Percentiles rank a stretch among this genome's conserved stretches.
These are phyloP conservation scores for Phragmatobia fuliginosa DNA, from an alignment of 2,888 invertebrate genomes.

Conservation along the genomic window DNA sequence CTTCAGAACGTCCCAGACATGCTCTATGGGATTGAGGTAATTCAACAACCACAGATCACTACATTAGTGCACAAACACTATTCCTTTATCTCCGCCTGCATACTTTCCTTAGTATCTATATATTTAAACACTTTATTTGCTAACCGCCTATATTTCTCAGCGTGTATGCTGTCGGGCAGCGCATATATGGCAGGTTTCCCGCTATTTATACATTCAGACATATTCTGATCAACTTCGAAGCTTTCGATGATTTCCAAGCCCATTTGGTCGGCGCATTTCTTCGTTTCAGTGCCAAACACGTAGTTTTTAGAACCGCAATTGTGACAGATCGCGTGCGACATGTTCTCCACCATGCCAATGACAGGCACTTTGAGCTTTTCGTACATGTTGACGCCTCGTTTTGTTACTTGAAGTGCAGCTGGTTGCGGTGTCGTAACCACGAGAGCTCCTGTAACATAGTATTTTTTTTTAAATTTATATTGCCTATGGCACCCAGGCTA, in stretches of 20 bases:
- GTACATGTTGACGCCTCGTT: constrained; percentile 95
- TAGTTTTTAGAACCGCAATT: constrained; percentile 91
- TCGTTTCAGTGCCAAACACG: constrained; percentile 90
- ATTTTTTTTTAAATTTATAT: too few relatives aligned
- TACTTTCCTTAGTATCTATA: constrained; percentile 71
- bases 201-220: constrained; percentile 90
- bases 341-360: constrained; percentile 96
- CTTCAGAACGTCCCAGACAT: too few relatives aligned
- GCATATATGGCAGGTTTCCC: constrained; percentile 92
- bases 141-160: constrained; percentile 78
- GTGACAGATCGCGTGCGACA: constrained; percentile 93
- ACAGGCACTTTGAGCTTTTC: constrained; percentile 93
- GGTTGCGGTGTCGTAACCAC: constrained; percentile 97
- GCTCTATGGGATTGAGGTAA: too few relatives aligned
- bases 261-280: constrained; percentile 88
- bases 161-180: constrained; percentile 85
- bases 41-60: constrained; percentile 53
- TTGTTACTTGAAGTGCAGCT: constrained; percentile 94
- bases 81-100: constrained; percentile 64
- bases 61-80: constrained; percentile 52
- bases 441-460: constrained; percentile 88
- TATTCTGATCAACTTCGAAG: constrained; percentile 90
- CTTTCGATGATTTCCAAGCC: constrained; percentile 89
- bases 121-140: constrained; percentile 82
- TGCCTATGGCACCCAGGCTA: too few relatives aligned